Evolutionary conservation across 2,888 invertebrate genomes (phyloP).

Genomic region (Theretra japonica): DNA sequence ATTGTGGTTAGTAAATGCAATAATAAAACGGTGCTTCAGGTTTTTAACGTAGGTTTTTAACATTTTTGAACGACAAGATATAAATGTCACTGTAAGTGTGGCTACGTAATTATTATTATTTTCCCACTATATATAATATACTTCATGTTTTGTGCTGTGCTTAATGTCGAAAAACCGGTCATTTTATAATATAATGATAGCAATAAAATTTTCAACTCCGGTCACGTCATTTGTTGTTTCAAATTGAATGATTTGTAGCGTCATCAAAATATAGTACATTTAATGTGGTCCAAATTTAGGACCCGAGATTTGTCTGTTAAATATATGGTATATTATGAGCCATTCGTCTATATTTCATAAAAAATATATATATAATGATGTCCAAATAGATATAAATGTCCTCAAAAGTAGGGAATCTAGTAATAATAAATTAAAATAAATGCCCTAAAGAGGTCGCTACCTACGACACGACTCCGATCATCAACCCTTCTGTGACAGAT

Average conservation of each 20-base stretch:
- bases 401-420: background rate
- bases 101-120: background rate
- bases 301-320: too few species aligned
- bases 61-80: constrained; percentile 8
- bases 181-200: too few species aligned
- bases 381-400: background rate
- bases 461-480: constrained; percentile 42
- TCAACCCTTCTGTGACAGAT: constrained; percentile 46
- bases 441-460: constrained; percentile 50
- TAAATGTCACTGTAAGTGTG: constrained; percentile 1
- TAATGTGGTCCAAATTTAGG: too few species aligned
- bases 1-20: background rate
- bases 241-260: too few species aligned
- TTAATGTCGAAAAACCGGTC: background rate
- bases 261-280: too few species aligned
- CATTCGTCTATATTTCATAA: too few species aligned
- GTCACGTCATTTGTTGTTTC: too few species aligned
- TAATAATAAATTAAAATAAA: constrained; percentile 29
- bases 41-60: background rate
- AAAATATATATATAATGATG: background rate
- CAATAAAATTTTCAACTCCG: too few species aligned
- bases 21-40: background rate
- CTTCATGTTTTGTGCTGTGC: background rate
- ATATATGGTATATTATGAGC: too few species aligned
- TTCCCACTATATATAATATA: background rate